phyloP scores from a whole-genome alignment of 1,140 invertebrate genomes.

The Portunus trituberculatus region DNA sequence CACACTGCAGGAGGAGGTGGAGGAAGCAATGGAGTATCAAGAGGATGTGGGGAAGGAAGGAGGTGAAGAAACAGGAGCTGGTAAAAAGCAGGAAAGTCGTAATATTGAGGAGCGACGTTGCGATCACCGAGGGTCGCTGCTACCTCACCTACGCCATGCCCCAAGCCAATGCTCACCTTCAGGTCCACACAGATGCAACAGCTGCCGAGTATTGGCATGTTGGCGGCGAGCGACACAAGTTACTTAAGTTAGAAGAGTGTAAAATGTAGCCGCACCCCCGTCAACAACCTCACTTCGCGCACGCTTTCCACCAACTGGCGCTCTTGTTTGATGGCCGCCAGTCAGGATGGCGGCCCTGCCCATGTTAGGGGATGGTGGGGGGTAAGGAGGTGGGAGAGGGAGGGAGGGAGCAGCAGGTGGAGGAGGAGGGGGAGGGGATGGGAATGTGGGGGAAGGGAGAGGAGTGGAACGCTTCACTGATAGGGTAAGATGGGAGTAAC shows the following conservation, averaged over 20 bases:
- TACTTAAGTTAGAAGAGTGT: background rate
- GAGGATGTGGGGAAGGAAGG: background rate
- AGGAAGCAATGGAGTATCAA: background rate
- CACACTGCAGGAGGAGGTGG: too few species aligned
- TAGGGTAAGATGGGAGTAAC: background rate
- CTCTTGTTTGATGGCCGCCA: background rate
- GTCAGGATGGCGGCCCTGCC: background rate
- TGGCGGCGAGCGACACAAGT: background rate
- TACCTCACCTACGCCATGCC: background rate
- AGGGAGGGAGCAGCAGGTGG: background rate
- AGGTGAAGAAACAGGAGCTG: background rate
- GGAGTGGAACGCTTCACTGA: too few species aligned
- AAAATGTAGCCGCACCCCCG: background rate
- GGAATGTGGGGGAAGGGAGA: background rate
- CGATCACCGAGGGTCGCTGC: background rate
- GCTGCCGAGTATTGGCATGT: constrained; percentile 54
- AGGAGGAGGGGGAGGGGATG: background rate
- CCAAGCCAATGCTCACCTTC: constrained; percentile 32
- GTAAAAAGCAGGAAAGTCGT: background rate
- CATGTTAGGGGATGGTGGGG: background rate
- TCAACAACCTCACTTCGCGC: constrained; percentile 23
- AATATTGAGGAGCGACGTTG: background rate
- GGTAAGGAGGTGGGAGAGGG: background rate
- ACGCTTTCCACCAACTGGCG: constrained; percentile 36
- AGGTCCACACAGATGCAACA: constrained; percentile 66